Base-by-base conservation (phyloP, 2,888 invertebrate species). In the Acleris sparsana region DNA sequence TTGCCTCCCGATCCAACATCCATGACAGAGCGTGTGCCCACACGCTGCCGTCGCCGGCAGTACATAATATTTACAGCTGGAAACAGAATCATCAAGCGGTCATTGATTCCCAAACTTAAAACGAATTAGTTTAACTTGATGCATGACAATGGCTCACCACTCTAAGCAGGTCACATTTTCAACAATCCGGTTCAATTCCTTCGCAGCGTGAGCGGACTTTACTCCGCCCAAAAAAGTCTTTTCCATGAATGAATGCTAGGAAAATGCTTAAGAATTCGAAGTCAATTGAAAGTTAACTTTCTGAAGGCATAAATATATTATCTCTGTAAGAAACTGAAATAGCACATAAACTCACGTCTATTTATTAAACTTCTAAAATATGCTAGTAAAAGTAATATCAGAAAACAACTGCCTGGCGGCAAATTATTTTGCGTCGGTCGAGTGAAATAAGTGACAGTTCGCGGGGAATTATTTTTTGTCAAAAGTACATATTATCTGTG, bases 11-110 rank as follows among this genome's bases (percentile, higher is more conserved):
- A 74, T 67, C 91, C 91, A 92, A 71, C 92, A 92, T 0, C 74
- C 74, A 61, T 86, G 85, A 68, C 92, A 92, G 55, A 89, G 74
- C 1, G 84, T 82, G 68, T 92, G 92, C 4, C 89, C 89, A 72
- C 92, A 92, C 5, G 72, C 20, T 17, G 90, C 86, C 59, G 87
- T 87, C 46, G 83, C 80, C 11, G 90, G 88, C 53, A 82, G 80
- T 68, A 80, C 77, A 70, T 82, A 91, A 70, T 80, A 84, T 71
- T 87, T 88, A 69, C 89, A 89, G 74, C 91, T 91, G 75, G 9
- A 62, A 56, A 44, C n/a, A 43, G 52, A 53, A 62, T 9, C 49
- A 49, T 6, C 11, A 9, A 39, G 13, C 13, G 39, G 20, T 11
- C 17, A 49, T 18, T 20, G n/a, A 20, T 11, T 20, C n/a, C 49